Base-by-base conservation (phyloP, 2,113 vertebrate genomes). In the Madoqua kirkii region DNA sequence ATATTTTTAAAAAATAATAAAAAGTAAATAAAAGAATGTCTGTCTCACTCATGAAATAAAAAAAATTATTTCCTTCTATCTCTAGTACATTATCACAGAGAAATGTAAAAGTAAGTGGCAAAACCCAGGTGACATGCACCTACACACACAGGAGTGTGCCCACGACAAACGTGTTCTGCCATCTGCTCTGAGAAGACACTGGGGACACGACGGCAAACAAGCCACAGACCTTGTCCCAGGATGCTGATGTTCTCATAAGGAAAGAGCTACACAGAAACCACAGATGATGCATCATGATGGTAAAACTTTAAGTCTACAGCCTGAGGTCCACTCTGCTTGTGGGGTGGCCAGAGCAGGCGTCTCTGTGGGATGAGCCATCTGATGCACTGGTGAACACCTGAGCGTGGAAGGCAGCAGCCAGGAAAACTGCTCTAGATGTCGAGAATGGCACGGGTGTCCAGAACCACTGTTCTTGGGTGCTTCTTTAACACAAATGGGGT, bases 101-200 rank as follows among this genome's bases (percentile, higher is more conserved):
- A 81, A 40, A 33, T 6, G 62, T 78, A n/a, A 85, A 87, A 57
- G 23, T 4, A 40, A 23, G 11, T 74, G 54, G 48, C 33, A 90
- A 93, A 96, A 45, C 27, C 31, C 29, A 79, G 25, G 40, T 64
- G 57, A 67, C 27, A 57, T 0, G 10, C 62, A 9, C 59, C 33
- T 36, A 21, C 10, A 33, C 29, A 52, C 10, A 1, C 7, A 11
- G 15, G 33, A 14, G 5, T 1, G 4, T 7, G 16, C 16, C 55
- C 48, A 45, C 7, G 1, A 16, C 45, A 50, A 57, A 6, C n/a
- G 5, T 57, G 4, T 31, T 29, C 33, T 43, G 60, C 36, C 2
- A 21, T 19, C 50, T 36, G n/a, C 40, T 82, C 31, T 12, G 29
- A 62, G 25, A 36, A 5, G 8, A 45, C 7, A 19, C 33, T 29